These are phyloP conservation scores for Oncorhynchus tshawytscha DNA, from an alignment of 2,113 vertebrate genomes.

Conservation along the genomic window DNA sequence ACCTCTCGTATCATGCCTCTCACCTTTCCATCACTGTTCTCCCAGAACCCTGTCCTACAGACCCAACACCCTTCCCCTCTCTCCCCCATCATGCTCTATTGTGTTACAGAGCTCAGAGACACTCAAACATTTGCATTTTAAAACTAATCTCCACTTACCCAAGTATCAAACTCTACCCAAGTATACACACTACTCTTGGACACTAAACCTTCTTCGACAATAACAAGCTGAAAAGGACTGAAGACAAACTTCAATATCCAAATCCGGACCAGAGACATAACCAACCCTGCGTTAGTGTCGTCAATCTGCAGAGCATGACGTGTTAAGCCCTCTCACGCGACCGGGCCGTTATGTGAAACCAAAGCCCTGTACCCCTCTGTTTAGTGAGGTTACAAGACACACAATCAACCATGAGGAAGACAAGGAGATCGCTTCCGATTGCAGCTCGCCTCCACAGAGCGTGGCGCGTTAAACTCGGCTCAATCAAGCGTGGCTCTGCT, in stretches of 20 bases:
- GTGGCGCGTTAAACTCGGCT: constrained; percentile 41
- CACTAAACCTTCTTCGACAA: background rate
- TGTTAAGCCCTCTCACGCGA: background rate
- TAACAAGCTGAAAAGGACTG: background rate
- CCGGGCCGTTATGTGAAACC: background rate
- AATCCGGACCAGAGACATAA: background rate
- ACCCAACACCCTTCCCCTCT: background rate
- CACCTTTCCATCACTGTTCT: background rate
- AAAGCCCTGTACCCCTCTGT: background rate
- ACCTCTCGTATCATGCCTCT: background rate
- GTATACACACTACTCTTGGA: background rate
- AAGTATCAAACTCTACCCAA: too few relatives aligned
- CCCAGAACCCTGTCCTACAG: background rate
- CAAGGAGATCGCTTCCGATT: constrained; percentile 41
- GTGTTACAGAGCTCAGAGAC: too few relatives aligned
- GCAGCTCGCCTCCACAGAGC: constrained; percentile 33
- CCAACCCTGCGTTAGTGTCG: background rate
- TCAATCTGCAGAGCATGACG: background rate
- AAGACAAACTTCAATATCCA: background rate
- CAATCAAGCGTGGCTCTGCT: constrained; percentile 43
- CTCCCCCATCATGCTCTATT: background rate
- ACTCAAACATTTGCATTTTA: too few relatives aligned
- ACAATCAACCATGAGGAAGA: constrained; percentile 23
- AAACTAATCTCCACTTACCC: too few relatives aligned
- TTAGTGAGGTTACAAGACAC: constrained; percentile 16